Evolutionary conservation across 2,797 vertebrate genomes (phyloP).

Genomic region (Pseudotriccus pelzelni): DNA sequence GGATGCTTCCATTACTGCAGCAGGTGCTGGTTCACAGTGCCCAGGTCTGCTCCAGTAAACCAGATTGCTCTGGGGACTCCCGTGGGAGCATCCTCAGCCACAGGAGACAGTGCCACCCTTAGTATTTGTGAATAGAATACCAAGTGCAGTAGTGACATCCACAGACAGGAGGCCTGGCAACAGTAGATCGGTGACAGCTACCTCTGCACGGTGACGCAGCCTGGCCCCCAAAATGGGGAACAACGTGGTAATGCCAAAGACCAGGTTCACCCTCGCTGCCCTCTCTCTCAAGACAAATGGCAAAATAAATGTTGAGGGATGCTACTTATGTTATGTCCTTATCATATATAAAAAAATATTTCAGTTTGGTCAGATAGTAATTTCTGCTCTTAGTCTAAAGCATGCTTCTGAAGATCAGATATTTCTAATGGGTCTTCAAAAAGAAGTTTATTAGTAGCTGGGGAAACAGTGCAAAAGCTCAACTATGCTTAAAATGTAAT

Average conservation of each 20-base stretch:
- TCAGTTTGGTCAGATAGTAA: neutral
- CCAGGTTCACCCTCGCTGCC: neutral
- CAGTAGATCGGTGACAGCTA: neutral
- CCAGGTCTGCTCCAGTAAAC: neutral
- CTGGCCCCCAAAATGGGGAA: neutral
- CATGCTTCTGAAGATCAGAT: neutral
- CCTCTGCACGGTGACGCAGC: neutral
- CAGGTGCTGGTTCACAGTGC: rapidly evolving
- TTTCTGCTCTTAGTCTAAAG: conserved; percentile 9
- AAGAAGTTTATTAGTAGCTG: neutral
- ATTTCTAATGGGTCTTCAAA: neutral
- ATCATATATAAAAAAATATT: neutral
- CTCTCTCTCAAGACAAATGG: neutral
- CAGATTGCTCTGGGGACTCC: neutral
- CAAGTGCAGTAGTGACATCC: neutral
- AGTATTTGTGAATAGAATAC: neutral
- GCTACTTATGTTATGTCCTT: neutral
- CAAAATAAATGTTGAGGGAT: neutral
- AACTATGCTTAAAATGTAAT: neutral
- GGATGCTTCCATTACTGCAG: neutral
- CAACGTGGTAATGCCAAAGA: neutral
- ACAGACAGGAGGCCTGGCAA: neutral
- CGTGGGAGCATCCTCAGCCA: rapidly evolving
- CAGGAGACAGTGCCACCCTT: neutral
- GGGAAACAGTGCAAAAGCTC: conserved; percentile 9